Conservation (phyloP, 2,113 vertebrate genomes). For the Daphoenositta chrysoptera region DNA sequence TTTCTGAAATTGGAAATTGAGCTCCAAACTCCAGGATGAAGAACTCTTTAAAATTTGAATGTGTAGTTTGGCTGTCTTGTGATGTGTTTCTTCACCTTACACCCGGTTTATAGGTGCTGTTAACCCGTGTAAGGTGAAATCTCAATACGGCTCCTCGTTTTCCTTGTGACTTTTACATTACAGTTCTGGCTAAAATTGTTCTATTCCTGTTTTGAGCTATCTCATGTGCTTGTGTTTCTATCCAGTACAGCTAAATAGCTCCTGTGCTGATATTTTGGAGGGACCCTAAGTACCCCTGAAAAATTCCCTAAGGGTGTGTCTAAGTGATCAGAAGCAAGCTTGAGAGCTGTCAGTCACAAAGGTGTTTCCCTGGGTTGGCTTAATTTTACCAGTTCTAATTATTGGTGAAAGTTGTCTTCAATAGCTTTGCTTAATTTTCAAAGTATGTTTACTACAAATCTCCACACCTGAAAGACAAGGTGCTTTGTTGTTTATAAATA, state of each 20-base stretch:
- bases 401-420: background rate
- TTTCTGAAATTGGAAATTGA: background rate
- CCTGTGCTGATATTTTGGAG: background rate
- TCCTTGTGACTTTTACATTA: background rate
- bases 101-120: background rate
- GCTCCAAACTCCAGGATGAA: background rate
- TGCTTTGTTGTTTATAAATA: background rate
- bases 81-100: background rate
- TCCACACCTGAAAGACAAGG: background rate
- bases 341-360: background rate
- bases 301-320: rapidly evolving
- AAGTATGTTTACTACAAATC: background rate
- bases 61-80: background rate
- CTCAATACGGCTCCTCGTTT: background rate
- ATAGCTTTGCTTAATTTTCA: background rate
- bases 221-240: background rate
- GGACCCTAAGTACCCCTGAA: background rate
- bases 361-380: background rate
- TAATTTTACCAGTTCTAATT: background rate
- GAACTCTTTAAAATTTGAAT: background rate
- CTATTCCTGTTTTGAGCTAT: background rate
- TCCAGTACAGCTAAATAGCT: background rate
- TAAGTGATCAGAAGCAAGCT: background rate
- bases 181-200: background rate
- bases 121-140: background rate